Evolutionary conservation across 2,113 vertebrate genomes (phyloP), one percentile per base, ranked within the genome.

Genomic region (Gobius niger): DNA sequence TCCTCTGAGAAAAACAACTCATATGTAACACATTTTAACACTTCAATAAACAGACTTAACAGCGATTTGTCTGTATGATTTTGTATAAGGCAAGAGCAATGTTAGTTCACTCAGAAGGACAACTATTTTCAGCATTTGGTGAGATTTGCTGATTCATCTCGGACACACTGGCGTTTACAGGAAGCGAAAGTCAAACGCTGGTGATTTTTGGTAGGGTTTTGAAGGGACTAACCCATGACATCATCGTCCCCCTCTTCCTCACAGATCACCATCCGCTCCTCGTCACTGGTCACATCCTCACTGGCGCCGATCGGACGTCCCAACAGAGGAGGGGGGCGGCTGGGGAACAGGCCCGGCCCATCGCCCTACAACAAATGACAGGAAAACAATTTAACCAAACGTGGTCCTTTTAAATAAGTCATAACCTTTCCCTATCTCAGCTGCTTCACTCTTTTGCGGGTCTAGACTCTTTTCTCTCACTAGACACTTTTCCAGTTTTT

Each of bases 191-290:
- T 60, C 59, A 52, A 10, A 42, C 46, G 46, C 6, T 65, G 56
- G 19, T 65, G 65, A 72, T 24, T 67, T n/a, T 57, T 44, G 15
- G 3, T 24, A 11, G 7, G 68, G 52, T 13, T 41, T 10, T 91
- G 40, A 94, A 12, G n/a, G 16, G 44, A 63, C 93, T 93, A 78
- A 96, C 95, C 95, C 7, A 96, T 96, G 80, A 95, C 95, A 47
- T 96, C 95, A 18, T 96, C 95, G 6, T 96, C 95, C 1, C 95
- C 95, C 71, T 96, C 95, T 67, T 96, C 95, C 77, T 96, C 95
- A 61, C 95, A 95, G 89, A 96, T 96, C 71, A 96, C 95, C 95
- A 96, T 96, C 56, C 95, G 92, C 70, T 96, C 95, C 72, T 96
- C 95, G 0, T 96, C 95, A 18, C 95, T 96, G 75, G 95, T 96